Base-by-base conservation (phyloP, 2,797 vertebrate genomes). In the Synaphobranchus kaupii region DNA sequence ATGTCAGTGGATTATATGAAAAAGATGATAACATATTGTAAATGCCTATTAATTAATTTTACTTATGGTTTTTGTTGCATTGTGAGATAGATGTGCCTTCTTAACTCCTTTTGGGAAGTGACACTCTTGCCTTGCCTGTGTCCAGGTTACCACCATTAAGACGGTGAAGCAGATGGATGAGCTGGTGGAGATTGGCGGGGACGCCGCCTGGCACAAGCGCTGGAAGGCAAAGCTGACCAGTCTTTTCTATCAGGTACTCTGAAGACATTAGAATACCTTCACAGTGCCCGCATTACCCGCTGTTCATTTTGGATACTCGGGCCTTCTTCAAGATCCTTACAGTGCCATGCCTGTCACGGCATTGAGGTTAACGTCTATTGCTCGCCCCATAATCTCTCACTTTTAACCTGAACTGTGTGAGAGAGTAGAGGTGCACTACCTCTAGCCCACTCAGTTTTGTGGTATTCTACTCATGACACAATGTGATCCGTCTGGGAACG, bases 101-200 rank as follows among this genome's bases (percentile, higher is more conserved):
- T 3, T 84, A 15, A 25, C 44, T n/a, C 7, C 47, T n/a, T 17
- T 9, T 39, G 31, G 68, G 0, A 28, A 68, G 58, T 34, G 58
- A 50, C 56, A n/a, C 20, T 87, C 84, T 63, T 34, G n/a, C 86
- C 20, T 7, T 54, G 50, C 31, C 80, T 58, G 73, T 71, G 15
- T 12, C 0, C 92, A 99, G 98, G 98, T 99, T 68, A 99, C 98
- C 87, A 98, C 97, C 92, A 99, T 99, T 91, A 99, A 99, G 94
- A 98, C 97, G 0, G 98, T 99, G 92, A 98, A 98, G 93, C 94
- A 97, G 93, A 93, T 98, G 93, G 98, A 99, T 0, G 98, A 99
- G 47, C 90, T 99, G 93, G 96, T 98, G 22, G 95, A 98, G 91
- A 94, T 99, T 94, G 96, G 98, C 92, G 94, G 95, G 0, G 98